These are phyloP conservation scores for Erpobdella octoculata DNA, from an alignment of 2,888 invertebrate genomes.

Conservation along the genomic window DNA sequence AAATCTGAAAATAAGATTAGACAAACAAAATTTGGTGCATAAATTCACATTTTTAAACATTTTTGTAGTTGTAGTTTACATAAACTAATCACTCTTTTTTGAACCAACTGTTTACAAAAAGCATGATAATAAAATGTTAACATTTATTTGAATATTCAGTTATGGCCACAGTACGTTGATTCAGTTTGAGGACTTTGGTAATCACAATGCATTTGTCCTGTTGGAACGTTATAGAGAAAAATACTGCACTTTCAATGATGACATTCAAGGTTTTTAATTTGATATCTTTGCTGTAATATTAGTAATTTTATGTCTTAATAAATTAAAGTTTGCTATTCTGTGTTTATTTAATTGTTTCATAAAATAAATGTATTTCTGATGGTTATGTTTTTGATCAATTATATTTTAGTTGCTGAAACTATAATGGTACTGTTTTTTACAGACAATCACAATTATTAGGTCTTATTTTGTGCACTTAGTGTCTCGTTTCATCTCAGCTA, in stretches of 20 bases:
- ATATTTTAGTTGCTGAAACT: too few relatives aligned
- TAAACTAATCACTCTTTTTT: neutral
- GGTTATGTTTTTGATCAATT: too few relatives aligned
- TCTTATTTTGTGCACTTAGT: too few relatives aligned
- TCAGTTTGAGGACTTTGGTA: conserved; percentile 96
- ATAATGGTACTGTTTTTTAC: too few relatives aligned
- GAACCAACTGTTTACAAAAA: neutral
- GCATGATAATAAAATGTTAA: neutral
- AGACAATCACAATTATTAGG: too few relatives aligned
- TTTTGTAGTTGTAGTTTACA: neutral
- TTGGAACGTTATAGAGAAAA: conserved; percentile 77
- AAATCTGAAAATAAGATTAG: too few relatives aligned
- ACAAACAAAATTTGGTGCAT: too few relatives aligned
- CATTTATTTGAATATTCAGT: conserved; percentile 41
- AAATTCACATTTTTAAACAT: too few relatives aligned
- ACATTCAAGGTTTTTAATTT: conserved; percentile 72
- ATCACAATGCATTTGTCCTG: conserved; percentile 87
- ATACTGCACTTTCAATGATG: conserved; percentile 96
- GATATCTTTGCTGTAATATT: neutral
- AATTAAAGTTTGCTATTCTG: neutral
- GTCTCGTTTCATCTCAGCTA: too few relatives aligned
- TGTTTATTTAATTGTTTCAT: neutral
- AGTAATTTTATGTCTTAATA: neutral
- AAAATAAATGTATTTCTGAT: too few relatives aligned
- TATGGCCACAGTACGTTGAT: conserved; percentile 57